Evolutionary conservation across 23 tunicate species (phyloP).

Genomic region (Oikopleura vanhoeffeni): DNA sequence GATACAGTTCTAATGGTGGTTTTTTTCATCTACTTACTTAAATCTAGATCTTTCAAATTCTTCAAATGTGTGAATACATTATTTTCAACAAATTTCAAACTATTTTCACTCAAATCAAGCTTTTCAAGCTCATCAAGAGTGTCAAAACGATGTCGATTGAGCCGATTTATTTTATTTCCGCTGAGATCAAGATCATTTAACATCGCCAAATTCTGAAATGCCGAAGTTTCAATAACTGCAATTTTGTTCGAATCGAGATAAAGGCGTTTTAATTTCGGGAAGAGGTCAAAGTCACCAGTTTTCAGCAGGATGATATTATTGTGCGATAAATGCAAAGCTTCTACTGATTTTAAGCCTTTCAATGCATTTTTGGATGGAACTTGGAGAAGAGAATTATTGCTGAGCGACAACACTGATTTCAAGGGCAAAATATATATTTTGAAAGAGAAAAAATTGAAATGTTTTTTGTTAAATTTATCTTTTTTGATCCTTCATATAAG

Average conservation of each 20-base stretch:
- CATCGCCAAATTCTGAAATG: neutral
- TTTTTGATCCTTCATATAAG: too few species aligned
- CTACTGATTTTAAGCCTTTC: neutral
- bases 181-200: neutral
- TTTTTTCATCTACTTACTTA: neutral
- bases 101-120: neutral
- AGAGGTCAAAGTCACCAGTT: neutral
- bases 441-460: too few species aligned
- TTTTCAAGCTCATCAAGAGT: neutral
- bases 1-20: neutral
- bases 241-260: neutral
- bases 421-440: too few species aligned
- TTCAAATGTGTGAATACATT: neutral
- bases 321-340: neutral
- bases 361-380: neutral
- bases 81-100: neutral
- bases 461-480: too few species aligned
- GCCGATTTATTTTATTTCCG: neutral
- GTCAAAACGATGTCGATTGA: constrained; percentile 3
- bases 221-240: neutral
- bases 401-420: neutral
- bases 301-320: neutral
- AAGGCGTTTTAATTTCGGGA: neutral
- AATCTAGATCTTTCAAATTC: neutral
- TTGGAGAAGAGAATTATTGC: neutral